Conservation (phyloP, 2,888 invertebrate genomes). For the Nomada hirtipes region DNA sequence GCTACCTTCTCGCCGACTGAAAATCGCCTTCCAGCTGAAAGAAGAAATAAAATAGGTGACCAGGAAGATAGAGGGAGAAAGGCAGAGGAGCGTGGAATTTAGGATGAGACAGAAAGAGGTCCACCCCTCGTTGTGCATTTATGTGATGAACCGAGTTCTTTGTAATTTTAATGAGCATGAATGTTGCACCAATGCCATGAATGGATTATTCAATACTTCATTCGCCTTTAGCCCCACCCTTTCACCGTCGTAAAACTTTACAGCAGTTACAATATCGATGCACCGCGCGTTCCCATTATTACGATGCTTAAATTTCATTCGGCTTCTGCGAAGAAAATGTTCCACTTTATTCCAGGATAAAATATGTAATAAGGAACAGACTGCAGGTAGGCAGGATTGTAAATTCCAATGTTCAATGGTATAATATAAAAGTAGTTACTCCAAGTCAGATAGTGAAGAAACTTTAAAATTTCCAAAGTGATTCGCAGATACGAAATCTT, state of each 20-base stretch:
- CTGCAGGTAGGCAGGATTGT: too few species aligned
- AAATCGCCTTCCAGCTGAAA: slow-evolving; percentile 43
- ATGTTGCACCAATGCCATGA: neutral
- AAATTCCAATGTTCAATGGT: too few species aligned
- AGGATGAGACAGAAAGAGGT: slow-evolving; percentile 7
- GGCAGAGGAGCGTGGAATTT: slow-evolving; percentile 1
- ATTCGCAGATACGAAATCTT: too few species aligned
- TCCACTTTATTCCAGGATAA: too few species aligned
- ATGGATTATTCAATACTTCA: neutral
- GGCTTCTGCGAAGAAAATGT: too few species aligned
- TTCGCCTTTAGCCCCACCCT: neutral
- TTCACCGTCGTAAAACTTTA: neutral
- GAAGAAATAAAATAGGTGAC: slow-evolving; percentile 6
- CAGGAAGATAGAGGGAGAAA: slow-evolving; percentile 1
- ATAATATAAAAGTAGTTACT: too few species aligned
- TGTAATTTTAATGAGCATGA: slow-evolving; percentile 2
- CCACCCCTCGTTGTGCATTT: neutral
- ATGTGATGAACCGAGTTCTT: neutral
- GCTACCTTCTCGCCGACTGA: slow-evolving; percentile 52
- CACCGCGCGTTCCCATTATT: neutral
- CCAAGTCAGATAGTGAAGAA: too few species aligned
- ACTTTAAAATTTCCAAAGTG: too few species aligned
- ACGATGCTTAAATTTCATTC: too few species aligned
- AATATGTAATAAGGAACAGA: too few species aligned
- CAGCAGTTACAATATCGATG: neutral